phyloP scores from a whole-genome alignment of 2,888 invertebrate species.

The Chorisops tibialis region DNA sequence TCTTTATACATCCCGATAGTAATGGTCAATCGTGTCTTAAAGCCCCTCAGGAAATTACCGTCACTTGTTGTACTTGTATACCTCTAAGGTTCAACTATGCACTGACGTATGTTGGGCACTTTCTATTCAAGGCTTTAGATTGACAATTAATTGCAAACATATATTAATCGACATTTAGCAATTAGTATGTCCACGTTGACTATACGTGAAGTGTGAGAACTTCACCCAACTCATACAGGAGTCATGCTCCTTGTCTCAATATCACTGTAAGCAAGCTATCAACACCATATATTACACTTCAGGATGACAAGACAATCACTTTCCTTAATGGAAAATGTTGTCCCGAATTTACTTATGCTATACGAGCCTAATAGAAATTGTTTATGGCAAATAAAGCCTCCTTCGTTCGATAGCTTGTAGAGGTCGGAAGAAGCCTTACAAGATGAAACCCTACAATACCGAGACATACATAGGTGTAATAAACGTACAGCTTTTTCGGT shows the following conservation, averaged over 20 bases:
- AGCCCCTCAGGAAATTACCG: slow-evolving; percentile 19
- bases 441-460: too few relatives aligned
- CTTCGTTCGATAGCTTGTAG: slow-evolving; percentile 5
- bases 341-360: slow-evolving; percentile 28
- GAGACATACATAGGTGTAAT: background rate
- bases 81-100: background rate
- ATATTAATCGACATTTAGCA: slow-evolving; percentile 32
- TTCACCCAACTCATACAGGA: background rate
- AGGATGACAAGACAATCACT: slow-evolving; percentile 32
- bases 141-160: slow-evolving; percentile 32
- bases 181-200: slow-evolving; percentile 15
- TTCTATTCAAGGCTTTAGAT: slow-evolving; percentile 15
- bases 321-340: slow-evolving; percentile 32
- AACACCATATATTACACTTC: slow-evolving; percentile 29
- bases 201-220: background rate
- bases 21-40: background rate
- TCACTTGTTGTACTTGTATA: slow-evolving; percentile 16
- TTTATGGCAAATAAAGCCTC: slow-evolving; percentile 30
- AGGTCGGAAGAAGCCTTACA: too few relatives aligned
- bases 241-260: background rate
- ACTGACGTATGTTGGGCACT: background rate
- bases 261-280: slow-evolving; percentile 8
- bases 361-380: slow-evolving; percentile 24
- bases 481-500: background rate
- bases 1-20: background rate